Base-by-base conservation (phyloP, 2,888 invertebrate species). In the Andricus curvator region DNA sequence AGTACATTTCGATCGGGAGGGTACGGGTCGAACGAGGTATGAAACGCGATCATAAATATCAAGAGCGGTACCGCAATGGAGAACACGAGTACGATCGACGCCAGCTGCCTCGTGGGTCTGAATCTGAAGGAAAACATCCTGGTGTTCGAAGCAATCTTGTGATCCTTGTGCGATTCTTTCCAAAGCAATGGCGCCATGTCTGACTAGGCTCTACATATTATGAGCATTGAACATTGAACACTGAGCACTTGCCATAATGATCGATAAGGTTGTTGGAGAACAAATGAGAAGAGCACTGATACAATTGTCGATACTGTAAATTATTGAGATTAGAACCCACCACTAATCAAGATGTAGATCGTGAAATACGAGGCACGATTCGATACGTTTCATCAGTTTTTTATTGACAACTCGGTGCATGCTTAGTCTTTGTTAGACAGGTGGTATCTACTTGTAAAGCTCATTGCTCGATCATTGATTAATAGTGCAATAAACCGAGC, bases 121-220 rank as follows among this genome's bases (percentile, higher is more conserved):
- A 60, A n/a, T 66, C 66, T 62, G 68, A 78, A 83, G 80, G 80
- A 78, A 56, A 83, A 81, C 78, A 80, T 78, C 79, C 79, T 67
- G 80, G 80, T 66, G 37, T 70, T 82, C 76, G 78, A 67, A 67
- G 11, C 37, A 67, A 77, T 82, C 80, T 81, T 78, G 51, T 65
- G 82, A 80, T 78, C 74, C 20, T 66, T 77, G 78, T 77, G 66
- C 37, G 13, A 78, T 81, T 85, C 83, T 81, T 81, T 81, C 76
- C 81, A 67, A 81, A 77, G 82, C 83, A 81, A 83, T 79, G 80
- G 80, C 78, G 80, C 68, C 80, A 79, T 78, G 79, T 66, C 80
- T 41, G 60, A 67, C 67, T 67, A 60, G 37, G n/a, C 41, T 22
- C 44, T 62, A 60, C 44, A 51, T 44, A 17, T 44, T 44, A 48